These are phyloP conservation scores for Calycopis cecrops DNA, from an alignment of 1,140 invertebrate genomes.

Conservation along the genomic window DNA sequence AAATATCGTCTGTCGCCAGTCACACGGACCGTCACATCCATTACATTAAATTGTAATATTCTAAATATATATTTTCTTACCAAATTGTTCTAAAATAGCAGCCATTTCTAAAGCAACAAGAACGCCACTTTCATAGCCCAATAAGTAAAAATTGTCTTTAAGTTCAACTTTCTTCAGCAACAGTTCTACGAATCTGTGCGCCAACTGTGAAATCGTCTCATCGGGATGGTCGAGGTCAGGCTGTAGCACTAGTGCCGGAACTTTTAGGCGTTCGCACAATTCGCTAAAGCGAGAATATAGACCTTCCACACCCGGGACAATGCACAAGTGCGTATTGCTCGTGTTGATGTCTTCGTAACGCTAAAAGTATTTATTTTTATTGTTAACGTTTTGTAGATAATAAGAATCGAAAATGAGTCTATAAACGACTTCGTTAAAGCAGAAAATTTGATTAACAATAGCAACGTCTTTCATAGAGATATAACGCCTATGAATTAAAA, in stretches of 20 bases:
- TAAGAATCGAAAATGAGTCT: too few relatives aligned
- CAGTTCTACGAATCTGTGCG: slow-evolving; percentile 32
- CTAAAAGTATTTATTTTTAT: slow-evolving; percentile 20
- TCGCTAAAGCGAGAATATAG: slow-evolving; percentile 27
- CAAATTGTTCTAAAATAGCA: slow-evolving; percentile 43
- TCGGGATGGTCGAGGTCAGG: slow-evolving; percentile 26
- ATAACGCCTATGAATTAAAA: too few relatives aligned
- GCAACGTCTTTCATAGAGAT: too few relatives aligned
- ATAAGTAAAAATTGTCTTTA: slow-evolving; percentile 39
- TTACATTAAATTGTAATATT: not conserved
- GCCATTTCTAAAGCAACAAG: slow-evolving; percentile 50
- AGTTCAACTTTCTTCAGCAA: slow-evolving; percentile 36
- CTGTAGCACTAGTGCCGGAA: slow-evolving; percentile 38
- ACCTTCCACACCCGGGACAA: slow-evolving; percentile 45
- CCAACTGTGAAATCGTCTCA: slow-evolving; percentile 32
- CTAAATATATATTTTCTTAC: slow-evolving; percentile 26
- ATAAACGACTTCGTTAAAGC: too few relatives aligned
- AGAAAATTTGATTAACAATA: too few relatives aligned
- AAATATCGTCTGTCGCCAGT: not conserved
- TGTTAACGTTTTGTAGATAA: not conserved
- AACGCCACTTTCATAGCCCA: slow-evolving; percentile 49
- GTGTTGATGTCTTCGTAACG: slow-evolving; percentile 38
- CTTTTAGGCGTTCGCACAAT: slow-evolving; percentile 37
- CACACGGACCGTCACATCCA: not conserved
- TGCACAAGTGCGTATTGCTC: slow-evolving; percentile 30